Evolutionary conservation across 2,113 vertebrate species (phyloP), one percentile per base, ranked within the genome.

Genomic region (Mugil cephalus): DNA sequence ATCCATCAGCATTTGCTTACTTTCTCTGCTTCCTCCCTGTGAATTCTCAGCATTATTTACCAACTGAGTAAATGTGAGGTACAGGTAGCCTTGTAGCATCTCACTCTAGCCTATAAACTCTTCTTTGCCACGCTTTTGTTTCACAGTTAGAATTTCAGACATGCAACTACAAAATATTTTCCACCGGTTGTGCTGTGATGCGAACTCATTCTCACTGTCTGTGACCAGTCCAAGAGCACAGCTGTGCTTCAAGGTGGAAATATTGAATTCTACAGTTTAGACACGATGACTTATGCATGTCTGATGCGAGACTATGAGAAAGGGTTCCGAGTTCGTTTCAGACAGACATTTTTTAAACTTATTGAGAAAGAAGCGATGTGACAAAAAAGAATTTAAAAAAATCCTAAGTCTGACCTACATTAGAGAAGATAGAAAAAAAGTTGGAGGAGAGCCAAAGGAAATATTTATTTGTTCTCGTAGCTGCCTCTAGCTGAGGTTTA

Each of bases 321-420:
- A 62, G 64, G 45, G 87, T 83, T 88, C 74, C 81, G 71, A 69
- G 30, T 55, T 69, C 67, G 34, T 80, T 60, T 84, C 53, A 83
- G 53, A 83, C 58, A 19, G 75, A 78, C 81, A 89, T 83, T 74
- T 51, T 82, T 58, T 64, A 66, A 42, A 46, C 52, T 39, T 70
- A 74, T 60, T 66, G n/a, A 50, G 39, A 82, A 87, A 52, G 73
- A 81, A 86, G 71, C 54, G 61, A 70, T 84, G 59, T 59, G 67
- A 86, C 43, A 82, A 78, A 85, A 46, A 34, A 42, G 4, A 7
- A 5, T n/a, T n/a, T n/a, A 34, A 64, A 43, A 72, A 88, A 70
- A 67, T 45, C 17, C 61, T 71, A 68, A 43, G 50, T 75, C 75
- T 89, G 88, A 91, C 86, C 86, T 90, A 90, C 74, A 90, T 91